These are phyloP conservation scores for Pachycephala philippinensis DNA, from an alignment of 2,113 vertebrate genomes.

Conservation along the genomic window DNA sequence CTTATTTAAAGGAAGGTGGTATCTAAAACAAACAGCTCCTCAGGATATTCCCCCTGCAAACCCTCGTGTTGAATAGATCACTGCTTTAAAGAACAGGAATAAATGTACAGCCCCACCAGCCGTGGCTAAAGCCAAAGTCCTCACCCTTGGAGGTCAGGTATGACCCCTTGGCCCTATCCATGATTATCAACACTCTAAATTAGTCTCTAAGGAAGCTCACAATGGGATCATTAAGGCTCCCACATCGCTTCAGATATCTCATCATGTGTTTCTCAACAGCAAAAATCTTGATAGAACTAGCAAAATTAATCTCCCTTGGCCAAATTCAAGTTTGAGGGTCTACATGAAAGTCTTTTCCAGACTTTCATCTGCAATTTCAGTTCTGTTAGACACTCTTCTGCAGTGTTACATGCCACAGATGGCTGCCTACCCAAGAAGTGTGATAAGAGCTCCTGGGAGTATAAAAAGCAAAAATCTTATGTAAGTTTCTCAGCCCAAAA, in stretches of 20 bases:
- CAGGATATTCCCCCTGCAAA: neutral
- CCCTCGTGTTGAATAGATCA: fast-evolving
- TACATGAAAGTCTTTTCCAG: neutral
- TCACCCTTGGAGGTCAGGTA: neutral
- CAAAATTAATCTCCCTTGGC: neutral
- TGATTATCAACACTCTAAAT: neutral
- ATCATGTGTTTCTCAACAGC: neutral
- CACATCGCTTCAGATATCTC: neutral
- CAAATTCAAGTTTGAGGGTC: neutral
- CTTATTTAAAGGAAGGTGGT: neutral
- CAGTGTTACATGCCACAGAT: constrained; percentile 8
- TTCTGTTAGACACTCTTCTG: constrained; percentile 2
- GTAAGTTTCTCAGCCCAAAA: constrained; percentile 26
- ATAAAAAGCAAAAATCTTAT: constrained; percentile 35
- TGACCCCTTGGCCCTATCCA: too few species aligned
- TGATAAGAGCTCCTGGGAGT: neutral
- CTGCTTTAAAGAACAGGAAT: neutral
- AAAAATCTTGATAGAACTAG: neutral
- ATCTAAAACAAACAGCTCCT: neutral
- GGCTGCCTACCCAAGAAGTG: constrained; percentile 23
- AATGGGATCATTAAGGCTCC: neutral
- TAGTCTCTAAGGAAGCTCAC: neutral
- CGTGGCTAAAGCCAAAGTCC: neutral
- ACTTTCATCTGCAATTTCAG: neutral
- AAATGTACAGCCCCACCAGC: neutral